Percentiles rank a stretch among this genome's conserved stretches.
Evolutionary conservation across 2,113 vertebrate genomes (phyloP).

Genomic region (Sander lucioperca): DNA sequence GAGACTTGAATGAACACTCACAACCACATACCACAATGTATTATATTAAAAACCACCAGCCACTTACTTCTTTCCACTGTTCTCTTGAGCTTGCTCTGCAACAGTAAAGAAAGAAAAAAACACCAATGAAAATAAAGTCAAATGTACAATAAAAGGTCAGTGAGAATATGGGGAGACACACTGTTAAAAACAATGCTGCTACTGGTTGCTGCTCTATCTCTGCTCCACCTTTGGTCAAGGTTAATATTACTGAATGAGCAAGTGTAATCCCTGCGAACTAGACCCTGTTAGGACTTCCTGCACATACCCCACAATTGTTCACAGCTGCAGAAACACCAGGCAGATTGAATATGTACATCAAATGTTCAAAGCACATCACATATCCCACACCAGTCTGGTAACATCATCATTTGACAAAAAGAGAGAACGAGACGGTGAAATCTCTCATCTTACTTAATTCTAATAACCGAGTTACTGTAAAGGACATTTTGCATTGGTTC

Average conservation of each 20-base stretch:
- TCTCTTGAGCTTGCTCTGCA: conserved; percentile 91
- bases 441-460: conserved; percentile 38
- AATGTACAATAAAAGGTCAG: conserved; percentile 6
- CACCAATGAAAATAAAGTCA: not conserved
- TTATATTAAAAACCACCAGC: conserved; percentile 51
- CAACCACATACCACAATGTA: conserved; percentile 22
- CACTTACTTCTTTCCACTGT: conserved; percentile 92
- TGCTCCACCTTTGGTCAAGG: not conserved
- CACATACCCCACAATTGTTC: conserved; percentile 7
- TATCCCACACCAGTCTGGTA: conserved; percentile 21
- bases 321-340: conserved; percentile 41
- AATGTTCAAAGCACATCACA: not conserved
- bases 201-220: not conserved
- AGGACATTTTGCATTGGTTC: conserved; percentile 43
- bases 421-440: not conserved
- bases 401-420: conserved; percentile 6
- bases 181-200: not conserved
- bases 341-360: conserved; percentile 1
- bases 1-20: not conserved
- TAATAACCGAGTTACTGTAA: conserved; percentile 18
- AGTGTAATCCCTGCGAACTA: not conserved
- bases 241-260: not conserved
- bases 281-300: conserved; percentile 6
- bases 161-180: not conserved
- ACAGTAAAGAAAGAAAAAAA: conserved; percentile 32